phyloP scores from a whole-genome alignment of 2,797 vertebrate species.

The Discoglossus pictus region DNA sequence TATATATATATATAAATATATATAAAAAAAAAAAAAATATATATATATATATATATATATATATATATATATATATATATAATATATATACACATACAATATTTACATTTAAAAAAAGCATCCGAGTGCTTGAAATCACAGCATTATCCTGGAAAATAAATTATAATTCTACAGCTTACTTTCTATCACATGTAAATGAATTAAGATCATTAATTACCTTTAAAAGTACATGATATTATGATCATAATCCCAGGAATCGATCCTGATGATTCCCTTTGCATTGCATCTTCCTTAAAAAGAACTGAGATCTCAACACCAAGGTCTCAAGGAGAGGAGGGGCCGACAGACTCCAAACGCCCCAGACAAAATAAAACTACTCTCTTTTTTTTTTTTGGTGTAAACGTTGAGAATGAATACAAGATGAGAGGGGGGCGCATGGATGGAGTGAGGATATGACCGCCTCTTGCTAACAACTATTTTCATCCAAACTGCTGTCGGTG shows the following conservation, averaged over 20 bases:
- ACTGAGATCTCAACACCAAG: constrained; percentile 65
- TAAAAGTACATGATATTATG: constrained; percentile 66
- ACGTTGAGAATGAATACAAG: constrained; percentile 64
- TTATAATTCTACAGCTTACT: too few relatives aligned
- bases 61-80: too few relatives aligned
- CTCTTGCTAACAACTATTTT: constrained; percentile 59
- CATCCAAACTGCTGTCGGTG: constrained; percentile 25
- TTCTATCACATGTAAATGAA: background rate
- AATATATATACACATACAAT: too few relatives aligned
- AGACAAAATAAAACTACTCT: constrained; percentile 66
- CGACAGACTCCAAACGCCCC: constrained; percentile 66
- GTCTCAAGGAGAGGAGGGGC: constrained; percentile 64
- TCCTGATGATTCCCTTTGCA: constrained; percentile 61
- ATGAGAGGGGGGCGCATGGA: constrained; percentile 65
- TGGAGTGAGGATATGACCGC: constrained; percentile 64
- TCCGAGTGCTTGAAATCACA: too few relatives aligned
- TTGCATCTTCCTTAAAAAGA: constrained; percentile 62
- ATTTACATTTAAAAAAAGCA: too few relatives aligned
- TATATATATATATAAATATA: too few relatives aligned
- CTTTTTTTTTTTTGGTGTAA: constrained; percentile 63
- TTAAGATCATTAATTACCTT: constrained; percentile 61
- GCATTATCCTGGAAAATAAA: too few relatives aligned
- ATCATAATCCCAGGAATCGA: constrained; percentile 60
- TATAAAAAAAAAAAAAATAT: too few relatives aligned
- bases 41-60: too few relatives aligned